Base-by-base conservation (phyloP, 2,888 invertebrate species). In the Choristoneura rosaceana region DNA sequence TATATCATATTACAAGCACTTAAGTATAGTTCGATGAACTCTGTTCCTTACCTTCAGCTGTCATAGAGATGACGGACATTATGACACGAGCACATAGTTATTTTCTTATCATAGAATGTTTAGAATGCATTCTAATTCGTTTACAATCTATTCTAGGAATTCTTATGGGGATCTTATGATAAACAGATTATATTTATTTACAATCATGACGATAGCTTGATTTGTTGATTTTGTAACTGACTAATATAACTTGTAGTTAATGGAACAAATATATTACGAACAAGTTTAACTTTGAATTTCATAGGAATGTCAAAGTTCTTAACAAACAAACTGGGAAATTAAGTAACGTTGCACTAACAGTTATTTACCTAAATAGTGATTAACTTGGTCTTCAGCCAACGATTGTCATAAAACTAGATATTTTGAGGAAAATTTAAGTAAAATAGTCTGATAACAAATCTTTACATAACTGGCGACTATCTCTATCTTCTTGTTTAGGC, bases 111-210 rank as follows among this genome's bases (percentile, higher is more conserved):
- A 68, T 45, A 55, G 58, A 47, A 47, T 47, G 62, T 47, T 17
- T 67, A 33, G 62, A 71, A 63, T 71, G 67, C 41, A 50, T 61
- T 60, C 62, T 71, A 63, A 71, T 71, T 71, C 63, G 67, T 71
- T 71, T n/a, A 71, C 71, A 45, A 71, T 67, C 58, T 47, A 58
- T 63, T 68, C 67, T 58, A 38, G 17, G 62, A 68, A 71, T 66
- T 15, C n/a, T 38, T 47, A 55, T 71, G 67, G 67, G 47, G 63
- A 71, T 47, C 34, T 68, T 55, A n/a, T 45, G 67, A 63, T 71
- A 71, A 58, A 55, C 43, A 17, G 14, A 10, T 34, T 10, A 17
- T 55, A 66, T 50, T 67, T 62, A 12, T 41, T 34, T 33, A 33
- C 25, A 34, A 63, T 38, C 14, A 41, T 61, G 61, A 47, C 55